Evolutionary conservation across 2,888 invertebrate genomes (phyloP).

Genomic region (Lacanobia wlatinum): DNA sequence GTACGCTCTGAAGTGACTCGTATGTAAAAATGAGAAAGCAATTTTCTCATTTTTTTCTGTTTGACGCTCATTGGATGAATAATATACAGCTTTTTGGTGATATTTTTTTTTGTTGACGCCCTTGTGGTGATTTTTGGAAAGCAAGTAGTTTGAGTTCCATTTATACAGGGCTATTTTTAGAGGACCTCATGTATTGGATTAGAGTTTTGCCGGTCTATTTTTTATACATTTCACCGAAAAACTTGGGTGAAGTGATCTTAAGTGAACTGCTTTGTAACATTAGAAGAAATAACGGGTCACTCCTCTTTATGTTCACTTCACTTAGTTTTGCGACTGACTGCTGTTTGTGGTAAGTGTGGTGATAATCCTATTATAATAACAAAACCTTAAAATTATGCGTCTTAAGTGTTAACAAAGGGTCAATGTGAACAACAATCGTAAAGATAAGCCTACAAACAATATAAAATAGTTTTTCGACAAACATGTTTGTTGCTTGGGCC

Average conservation of each 20-base stretch:
- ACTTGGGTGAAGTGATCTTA: no score
- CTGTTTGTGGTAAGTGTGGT: background rate
- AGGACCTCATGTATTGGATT: background rate
- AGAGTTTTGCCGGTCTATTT: no score
- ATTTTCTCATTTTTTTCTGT: constrained; percentile 19
- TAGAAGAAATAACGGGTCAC: no score
- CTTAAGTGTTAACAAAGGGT: background rate
- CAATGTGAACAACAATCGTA: constrained; percentile 10
- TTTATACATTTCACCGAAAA: no score
- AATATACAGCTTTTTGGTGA: background rate
- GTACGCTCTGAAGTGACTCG: constrained; percentile 48
- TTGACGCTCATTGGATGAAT: background rate
- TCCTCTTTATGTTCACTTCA: no score
- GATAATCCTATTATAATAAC: background rate
- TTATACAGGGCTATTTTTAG: background rate
- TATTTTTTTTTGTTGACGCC: background rate
- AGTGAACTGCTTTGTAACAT: no score
- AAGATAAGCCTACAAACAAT: constrained; percentile 21
- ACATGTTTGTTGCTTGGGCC: constrained; percentile 49
- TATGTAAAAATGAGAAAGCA: no score
- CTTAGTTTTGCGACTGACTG: no score
- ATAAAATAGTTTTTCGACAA: constrained; percentile 40
- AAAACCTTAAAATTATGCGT: background rate
- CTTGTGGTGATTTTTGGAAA: background rate
- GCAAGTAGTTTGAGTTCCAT: background rate